Evolutionary conservation across 2,888 invertebrate genomes (phyloP).

Genomic region (Synanthedon andrenaeformis): DNA sequence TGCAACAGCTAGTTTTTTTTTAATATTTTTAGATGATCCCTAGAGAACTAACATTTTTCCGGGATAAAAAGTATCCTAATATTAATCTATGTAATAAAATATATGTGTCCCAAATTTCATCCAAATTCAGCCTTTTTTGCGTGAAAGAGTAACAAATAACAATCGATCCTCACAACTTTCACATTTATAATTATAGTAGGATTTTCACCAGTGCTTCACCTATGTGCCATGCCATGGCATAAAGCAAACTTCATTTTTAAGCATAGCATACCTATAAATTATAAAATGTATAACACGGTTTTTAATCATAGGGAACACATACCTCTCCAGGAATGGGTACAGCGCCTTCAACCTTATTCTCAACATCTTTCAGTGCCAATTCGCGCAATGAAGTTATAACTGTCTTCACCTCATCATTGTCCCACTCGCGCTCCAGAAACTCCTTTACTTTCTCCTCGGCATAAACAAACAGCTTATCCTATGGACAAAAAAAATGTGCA

Average conservation of each 20-base stretch:
- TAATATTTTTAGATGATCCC: too few relatives aligned
- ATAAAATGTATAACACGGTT: background rate
- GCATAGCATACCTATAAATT: background rate
- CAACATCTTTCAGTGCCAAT: constrained; percentile 70
- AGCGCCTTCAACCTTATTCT: constrained; percentile 70
- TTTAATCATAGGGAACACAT: constrained; percentile 1
- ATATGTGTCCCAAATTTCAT: too few relatives aligned
- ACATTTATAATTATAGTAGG: too few relatives aligned
- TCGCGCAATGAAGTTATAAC: constrained; percentile 76
- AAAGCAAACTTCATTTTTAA: background rate
- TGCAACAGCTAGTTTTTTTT: too few relatives aligned
- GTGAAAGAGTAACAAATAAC: too few relatives aligned
- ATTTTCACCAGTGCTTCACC: too few relatives aligned
- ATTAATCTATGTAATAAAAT: too few relatives aligned
- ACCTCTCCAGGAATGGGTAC: constrained; percentile 67
- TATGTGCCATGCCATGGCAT: too few relatives aligned
- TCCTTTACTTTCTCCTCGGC: constrained; percentile 78
- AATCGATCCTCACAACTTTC: too few relatives aligned
- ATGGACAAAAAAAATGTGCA: constrained; percentile 32
- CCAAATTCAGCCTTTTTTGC: too few relatives aligned
- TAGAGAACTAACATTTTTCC: too few relatives aligned
- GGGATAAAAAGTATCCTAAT: too few relatives aligned
- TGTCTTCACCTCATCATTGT: constrained; percentile 73
- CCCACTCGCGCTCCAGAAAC: constrained; percentile 80
- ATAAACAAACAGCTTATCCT: constrained; percentile 85